Conservation (phyloP, 2,113 vertebrate genomes). For the Ammospiza nelsoni region DNA sequence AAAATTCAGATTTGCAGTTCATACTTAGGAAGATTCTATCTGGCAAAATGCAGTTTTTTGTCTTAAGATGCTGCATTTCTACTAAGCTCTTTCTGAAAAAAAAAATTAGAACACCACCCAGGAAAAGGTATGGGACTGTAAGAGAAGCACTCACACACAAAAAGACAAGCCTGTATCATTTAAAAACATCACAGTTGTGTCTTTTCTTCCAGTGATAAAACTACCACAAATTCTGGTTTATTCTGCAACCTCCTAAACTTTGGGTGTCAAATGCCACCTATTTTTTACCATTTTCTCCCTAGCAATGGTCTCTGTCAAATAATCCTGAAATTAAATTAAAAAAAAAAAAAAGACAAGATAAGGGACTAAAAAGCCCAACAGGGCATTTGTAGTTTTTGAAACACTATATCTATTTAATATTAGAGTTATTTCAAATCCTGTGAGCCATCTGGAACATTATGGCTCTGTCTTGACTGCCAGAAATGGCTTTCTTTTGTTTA, state of each 20-base stretch:
- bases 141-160: not conserved
- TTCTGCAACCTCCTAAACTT: not conserved
- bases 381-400: not conserved
- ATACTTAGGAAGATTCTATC: not conserved
- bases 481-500: conserved; percentile 51
- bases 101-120: not conserved
- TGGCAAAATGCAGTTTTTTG: not conserved
- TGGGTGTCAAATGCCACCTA: not conserved
- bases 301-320: not conserved
- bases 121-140: not conserved
- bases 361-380: not conserved
- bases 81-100: not conserved
- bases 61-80: not conserved
- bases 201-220: not conserved
- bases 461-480: conserved; percentile 22
- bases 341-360: rapidly evolving
- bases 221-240: not conserved
- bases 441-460: conserved; percentile 38
- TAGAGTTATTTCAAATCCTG: conserved; percentile 34
- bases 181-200: not conserved
- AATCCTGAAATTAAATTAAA: not conserved
- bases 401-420: conserved; percentile 11
- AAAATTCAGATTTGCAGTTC: not conserved
- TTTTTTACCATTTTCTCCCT: not conserved
- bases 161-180: not conserved